These are phyloP conservation scores for Rhagophthalmus giganteus DNA, from an alignment of 2,888 invertebrate genomes.

Conservation along the genomic window DNA sequence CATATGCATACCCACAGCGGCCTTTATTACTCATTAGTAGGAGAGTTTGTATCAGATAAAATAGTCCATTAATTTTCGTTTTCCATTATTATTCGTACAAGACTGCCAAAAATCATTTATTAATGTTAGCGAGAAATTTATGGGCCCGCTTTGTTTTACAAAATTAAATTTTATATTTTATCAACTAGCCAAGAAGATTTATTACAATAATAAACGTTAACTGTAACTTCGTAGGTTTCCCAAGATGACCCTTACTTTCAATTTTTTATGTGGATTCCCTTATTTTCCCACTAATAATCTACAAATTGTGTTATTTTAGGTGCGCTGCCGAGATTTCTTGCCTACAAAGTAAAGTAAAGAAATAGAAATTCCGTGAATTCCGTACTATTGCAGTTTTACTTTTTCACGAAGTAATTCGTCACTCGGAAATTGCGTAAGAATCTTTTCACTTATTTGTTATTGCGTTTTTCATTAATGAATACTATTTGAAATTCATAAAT, in stretches of 20 bases:
- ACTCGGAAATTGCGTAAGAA: too few species aligned
- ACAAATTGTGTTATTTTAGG: slow-evolving; percentile 10
- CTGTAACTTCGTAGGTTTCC: slow-evolving; percentile 20
- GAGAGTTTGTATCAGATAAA: slow-evolving; percentile 27
- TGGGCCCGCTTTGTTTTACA: slow-evolving; percentile 25
- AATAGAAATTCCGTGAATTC: too few species aligned
- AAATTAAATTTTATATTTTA: slow-evolving; percentile 29
- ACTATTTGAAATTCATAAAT: too few species aligned
- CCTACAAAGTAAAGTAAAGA: neutral
- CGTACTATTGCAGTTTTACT: too few species aligned
- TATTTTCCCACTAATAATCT: slow-evolving; percentile 16
- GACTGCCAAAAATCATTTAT: slow-evolving; percentile 29
- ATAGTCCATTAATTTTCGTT: slow-evolving; percentile 30
- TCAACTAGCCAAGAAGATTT: slow-evolving; percentile 17
- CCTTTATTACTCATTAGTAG: slow-evolving; percentile 20
- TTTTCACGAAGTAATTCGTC: too few species aligned
- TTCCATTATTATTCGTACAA: slow-evolving; percentile 28
- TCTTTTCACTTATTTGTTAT: too few species aligned
- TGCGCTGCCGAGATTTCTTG: slow-evolving; percentile 6
- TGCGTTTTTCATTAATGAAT: too few species aligned
- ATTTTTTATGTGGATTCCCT: slow-evolving; percentile 22
- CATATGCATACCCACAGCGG: slow-evolving; percentile 17
- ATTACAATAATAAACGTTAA: slow-evolving; percentile 23
- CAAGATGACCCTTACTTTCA: slow-evolving; percentile 23
- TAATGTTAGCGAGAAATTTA: slow-evolving; percentile 28